These are phyloP conservation scores for Enteromius thamalakanensis DNA, from an alignment of 2,797 vertebrate species.

Conservation along the genomic window DNA sequence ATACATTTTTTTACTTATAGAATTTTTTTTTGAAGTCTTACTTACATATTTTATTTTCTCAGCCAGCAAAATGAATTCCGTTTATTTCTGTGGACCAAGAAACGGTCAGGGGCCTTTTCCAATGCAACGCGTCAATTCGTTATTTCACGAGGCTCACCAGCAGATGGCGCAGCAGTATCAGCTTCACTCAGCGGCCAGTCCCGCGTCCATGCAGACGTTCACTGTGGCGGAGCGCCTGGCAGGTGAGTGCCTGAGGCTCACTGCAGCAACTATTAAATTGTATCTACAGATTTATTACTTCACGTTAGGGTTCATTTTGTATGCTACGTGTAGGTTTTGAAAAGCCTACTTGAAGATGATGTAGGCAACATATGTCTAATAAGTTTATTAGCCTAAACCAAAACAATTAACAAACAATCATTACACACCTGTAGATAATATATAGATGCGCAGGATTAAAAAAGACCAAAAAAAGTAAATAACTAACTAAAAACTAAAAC, in stretches of 20 bases:
- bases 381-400: background rate
- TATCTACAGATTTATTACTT: background rate
- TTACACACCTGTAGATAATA: too few species aligned
- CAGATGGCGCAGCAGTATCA: slow-evolving; percentile 75
- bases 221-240: slow-evolving; percentile 80
- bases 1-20: background rate
- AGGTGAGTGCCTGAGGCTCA: slow-evolving; percentile 67
- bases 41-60: background rate
- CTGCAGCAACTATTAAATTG: background rate
- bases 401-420: background rate
- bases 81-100: slow-evolving; percentile 69
- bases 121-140: slow-evolving; percentile 63
- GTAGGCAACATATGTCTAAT: background rate
- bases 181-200: slow-evolving; percentile 58
- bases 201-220: slow-evolving; percentile 63
- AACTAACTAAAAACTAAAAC: too few species aligned
- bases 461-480: too few species aligned
- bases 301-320: too few species aligned
- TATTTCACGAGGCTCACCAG: slow-evolving; percentile 75
- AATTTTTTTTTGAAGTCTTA: slow-evolving; percentile 36
- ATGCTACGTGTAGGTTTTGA: background rate
- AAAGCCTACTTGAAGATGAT: background rate
- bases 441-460: too few species aligned
- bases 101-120: slow-evolving; percentile 56
- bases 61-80: slow-evolving; percentile 58